Evolutionary conservation across 1,140 invertebrate species (phyloP).

Genomic region (Ylistrum balloti): DNA sequence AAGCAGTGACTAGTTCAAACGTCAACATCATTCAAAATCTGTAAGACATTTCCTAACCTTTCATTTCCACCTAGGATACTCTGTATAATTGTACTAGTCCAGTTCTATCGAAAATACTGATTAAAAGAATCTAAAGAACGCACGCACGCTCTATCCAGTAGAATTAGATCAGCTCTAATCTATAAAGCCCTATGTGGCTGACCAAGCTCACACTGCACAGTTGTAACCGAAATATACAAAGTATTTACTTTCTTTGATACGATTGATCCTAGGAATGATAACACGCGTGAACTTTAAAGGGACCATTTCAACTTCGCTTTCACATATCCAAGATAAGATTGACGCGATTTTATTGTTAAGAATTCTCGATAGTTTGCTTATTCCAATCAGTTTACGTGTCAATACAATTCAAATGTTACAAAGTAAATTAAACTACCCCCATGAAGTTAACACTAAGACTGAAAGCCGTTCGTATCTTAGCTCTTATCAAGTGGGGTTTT

Average conservation of each 20-base stretch:
- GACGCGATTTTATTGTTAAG: background rate
- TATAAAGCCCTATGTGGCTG: too few species aligned
- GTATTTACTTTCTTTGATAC: slow-evolving; percentile 31
- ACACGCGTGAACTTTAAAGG: slow-evolving; percentile 32
- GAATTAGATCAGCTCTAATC: too few species aligned
- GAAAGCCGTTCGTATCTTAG: background rate
- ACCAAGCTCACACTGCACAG: background rate
- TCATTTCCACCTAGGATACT: too few species aligned
- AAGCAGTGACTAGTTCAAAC: too few species aligned
- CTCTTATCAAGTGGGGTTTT: background rate
- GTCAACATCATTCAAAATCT: too few species aligned
- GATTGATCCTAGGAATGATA: background rate
- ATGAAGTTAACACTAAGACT: background rate
- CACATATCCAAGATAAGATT: background rate
- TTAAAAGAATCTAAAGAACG: too few species aligned
- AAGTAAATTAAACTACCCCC: slow-evolving; percentile 47
- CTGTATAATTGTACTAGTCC: too few species aligned
- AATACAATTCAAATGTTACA: slow-evolving; percentile 21
- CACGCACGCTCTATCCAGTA: too few species aligned
- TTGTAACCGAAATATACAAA: background rate
- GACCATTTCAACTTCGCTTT: background rate
- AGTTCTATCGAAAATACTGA: too few species aligned
- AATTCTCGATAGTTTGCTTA: background rate
- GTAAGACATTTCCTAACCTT: too few species aligned
- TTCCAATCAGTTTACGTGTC: background rate